Conservation (phyloP, 2,113 vertebrate genomes). For the Tachysurus fulvidraco region DNA sequence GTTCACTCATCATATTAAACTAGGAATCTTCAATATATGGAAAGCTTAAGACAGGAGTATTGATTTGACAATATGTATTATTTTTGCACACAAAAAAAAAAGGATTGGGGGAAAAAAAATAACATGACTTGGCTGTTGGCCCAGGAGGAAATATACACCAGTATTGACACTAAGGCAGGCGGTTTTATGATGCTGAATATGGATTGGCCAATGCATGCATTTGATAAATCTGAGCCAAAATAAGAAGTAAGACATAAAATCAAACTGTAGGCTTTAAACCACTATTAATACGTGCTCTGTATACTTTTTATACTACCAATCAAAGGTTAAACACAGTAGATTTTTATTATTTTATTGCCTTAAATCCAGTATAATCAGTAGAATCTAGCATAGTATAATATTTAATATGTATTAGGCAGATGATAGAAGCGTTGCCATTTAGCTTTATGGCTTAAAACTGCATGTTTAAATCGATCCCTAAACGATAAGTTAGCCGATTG, state of each 20-base stretch:
- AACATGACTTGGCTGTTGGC: background rate
- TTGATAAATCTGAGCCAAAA: background rate
- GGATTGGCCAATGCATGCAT: background rate
- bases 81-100: constrained; percentile 66
- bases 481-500: background rate
- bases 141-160: background rate
- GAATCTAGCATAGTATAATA: background rate
- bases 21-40: constrained; percentile 75
- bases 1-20: constrained; percentile 75
- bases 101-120: constrained; percentile 37
- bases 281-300: background rate
- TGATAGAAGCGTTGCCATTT: background rate
- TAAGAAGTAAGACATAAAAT: background rate
- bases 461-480: background rate
- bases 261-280: background rate
- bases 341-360: background rate
- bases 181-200: background rate
- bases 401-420: background rate
- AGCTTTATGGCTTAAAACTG: background rate
- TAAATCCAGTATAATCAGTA: too few relatives aligned
- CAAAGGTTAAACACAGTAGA: background rate
- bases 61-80: constrained; percentile 70
- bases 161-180: background rate
- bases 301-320: background rate
- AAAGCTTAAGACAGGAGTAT: constrained; percentile 73